Evolutionary conservation across 2,797 vertebrate genomes (phyloP).

Genomic region (Onychomys arenicola): DNA sequence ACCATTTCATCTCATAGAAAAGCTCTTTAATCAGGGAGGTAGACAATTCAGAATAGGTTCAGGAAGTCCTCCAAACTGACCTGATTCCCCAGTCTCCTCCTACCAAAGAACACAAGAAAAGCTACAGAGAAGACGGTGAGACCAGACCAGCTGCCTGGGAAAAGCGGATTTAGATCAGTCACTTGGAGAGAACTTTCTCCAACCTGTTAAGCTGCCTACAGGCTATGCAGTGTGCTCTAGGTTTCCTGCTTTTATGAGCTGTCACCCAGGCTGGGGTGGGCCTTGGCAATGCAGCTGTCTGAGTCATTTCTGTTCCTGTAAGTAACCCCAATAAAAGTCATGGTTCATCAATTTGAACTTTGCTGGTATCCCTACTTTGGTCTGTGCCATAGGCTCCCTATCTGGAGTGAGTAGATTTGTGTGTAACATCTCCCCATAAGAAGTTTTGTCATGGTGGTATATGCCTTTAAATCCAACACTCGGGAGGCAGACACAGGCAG

Average conservation of each 20-base stretch:
- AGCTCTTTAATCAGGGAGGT: background rate
- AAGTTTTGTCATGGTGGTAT: background rate
- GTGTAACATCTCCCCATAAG: background rate
- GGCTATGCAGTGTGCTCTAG: background rate
- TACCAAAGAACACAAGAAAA: background rate
- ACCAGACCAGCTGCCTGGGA: background rate
- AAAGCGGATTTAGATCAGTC: background rate
- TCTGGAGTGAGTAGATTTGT: background rate
- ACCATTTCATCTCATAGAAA: background rate
- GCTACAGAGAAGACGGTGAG: background rate
- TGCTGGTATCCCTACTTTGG: no score
- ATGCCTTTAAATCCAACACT: background rate
- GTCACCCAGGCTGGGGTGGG: background rate
- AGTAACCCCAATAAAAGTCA: background rate
- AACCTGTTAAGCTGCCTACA: background rate
- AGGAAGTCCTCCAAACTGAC: background rate
- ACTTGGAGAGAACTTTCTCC: background rate
- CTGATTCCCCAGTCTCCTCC: background rate
- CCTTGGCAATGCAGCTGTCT: background rate
- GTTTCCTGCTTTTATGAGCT: background rate
- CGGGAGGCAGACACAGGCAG: background rate
- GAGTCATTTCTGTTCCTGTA: background rate
- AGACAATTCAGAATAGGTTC: background rate
- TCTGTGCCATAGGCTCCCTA: background rate
- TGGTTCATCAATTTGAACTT: background rate